phyloP scores from a whole-genome alignment of 2,888 invertebrate species.

The Drosophila colorata region DNA sequence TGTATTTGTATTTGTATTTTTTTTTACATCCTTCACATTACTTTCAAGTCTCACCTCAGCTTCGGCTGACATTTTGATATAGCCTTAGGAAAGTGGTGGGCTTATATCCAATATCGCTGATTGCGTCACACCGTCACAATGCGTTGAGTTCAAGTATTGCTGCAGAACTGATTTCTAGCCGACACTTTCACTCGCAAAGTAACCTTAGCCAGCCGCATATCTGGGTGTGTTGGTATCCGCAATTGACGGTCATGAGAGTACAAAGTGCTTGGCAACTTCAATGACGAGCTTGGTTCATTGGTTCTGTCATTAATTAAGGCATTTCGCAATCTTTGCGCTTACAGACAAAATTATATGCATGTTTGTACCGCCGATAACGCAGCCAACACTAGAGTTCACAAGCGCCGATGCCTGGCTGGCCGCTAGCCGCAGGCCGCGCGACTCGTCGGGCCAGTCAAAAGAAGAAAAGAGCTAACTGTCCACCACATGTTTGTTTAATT shows the following conservation, averaged over 20 bases:
- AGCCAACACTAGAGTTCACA: constrained; percentile 46
- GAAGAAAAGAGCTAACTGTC: constrained; percentile 16
- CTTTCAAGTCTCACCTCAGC: constrained; percentile 25
- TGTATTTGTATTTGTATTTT: constrained; percentile 3
- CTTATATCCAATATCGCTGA: constrained; percentile 1
- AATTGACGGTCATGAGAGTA: constrained; percentile 19
- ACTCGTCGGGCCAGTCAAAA: constrained; percentile 23
- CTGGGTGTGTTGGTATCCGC: not conserved
- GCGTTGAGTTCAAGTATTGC: constrained; percentile 22
- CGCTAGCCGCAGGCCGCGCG: not conserved
- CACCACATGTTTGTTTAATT: constrained; percentile 60
- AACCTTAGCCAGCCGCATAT: constrained; percentile 24
- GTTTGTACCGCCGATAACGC: constrained; percentile 38
- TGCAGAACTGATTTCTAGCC: constrained; percentile 41
- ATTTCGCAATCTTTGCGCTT: constrained; percentile 37
- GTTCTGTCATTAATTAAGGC: constrained; percentile 45
- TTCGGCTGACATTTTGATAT: constrained; percentile 36
- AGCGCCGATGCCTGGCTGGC: constrained; percentile 28
- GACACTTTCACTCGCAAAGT: constrained; percentile 40
- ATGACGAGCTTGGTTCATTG: constrained; percentile 15
- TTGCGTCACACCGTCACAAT: constrained; percentile 12
- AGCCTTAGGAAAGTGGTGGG: not conserved
- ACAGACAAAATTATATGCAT: constrained; percentile 21
- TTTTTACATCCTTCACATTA: constrained; percentile 19
- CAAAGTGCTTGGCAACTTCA: constrained; percentile 22